Base-by-base conservation (phyloP, 2,113 vertebrate genomes). In the Carassius auratus region DNA sequence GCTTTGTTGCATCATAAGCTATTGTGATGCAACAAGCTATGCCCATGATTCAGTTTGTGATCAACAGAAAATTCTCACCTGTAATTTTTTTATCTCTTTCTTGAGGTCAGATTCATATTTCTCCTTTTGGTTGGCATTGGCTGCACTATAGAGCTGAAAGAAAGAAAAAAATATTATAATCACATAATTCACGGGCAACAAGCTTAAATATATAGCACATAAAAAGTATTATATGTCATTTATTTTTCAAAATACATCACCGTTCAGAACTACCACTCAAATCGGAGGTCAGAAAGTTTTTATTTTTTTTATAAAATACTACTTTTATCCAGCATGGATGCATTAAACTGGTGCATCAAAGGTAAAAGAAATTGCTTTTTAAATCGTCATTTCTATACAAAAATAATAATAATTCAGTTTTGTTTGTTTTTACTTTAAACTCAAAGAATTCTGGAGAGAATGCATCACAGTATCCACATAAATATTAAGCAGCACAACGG, bases 31-130 rank as follows among this genome's bases (percentile, higher is more conserved):
- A 30, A 30, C 38, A 42, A 42, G 42, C 42, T 42, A 42, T 7
- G 7, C 42, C 42, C 42, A 8, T 42, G 42, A 55, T 57, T 57
- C 17, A 84, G 81, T 15, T 61, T 23, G 57, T 50, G 23, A 57
- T 15, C 42, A 38, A 52, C 0, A 68, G 42, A n/a, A 50, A 76
- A 50, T n/a, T 57, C 80, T 90, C 86, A 96, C 95, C 92, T 96
- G 95, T 84, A 96, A 91, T 89, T 96, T 96, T 90, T 96, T 96
- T 78, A 96, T 96, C 91, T 96, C 95, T 90, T 96, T 96, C 92
- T 96, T 96, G 84, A 96, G 92, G 89, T 96, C 95, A 23, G 95
- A 94, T 90, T 96, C 95, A 82, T 96, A 96, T 88, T 96, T 96
- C 84, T 96, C 95, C 88, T 96, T 96, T 93, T 96, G 95, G 90